These are phyloP conservation scores for Pegoplata infirma DNA, from an alignment of 2,888 invertebrate species.

Conservation along the genomic window DNA sequence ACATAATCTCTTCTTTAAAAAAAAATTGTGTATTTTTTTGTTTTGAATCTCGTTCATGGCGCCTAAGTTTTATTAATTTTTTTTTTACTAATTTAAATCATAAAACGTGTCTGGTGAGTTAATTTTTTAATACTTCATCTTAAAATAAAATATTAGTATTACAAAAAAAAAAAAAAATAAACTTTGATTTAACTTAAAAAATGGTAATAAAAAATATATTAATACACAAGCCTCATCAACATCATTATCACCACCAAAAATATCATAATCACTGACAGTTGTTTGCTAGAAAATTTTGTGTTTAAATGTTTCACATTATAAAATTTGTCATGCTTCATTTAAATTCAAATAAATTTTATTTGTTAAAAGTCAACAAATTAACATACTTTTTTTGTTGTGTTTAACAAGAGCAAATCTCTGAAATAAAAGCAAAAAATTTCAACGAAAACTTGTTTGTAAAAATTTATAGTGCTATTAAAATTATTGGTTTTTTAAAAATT, in stretches of 20 bases:
- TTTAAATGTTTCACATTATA: slow-evolving; percentile 45
- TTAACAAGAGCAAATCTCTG: background rate
- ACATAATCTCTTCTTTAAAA: slow-evolving; percentile 20
- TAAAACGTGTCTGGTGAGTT: slow-evolving; percentile 43
- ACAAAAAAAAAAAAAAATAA: slow-evolving; percentile 9
- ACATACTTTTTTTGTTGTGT: background rate
- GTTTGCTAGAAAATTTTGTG: background rate
- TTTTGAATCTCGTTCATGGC: slow-evolving; percentile 43
- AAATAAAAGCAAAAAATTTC: background rate
- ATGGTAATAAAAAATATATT: slow-evolving; percentile 2
- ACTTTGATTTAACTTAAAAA: slow-evolving; percentile 7
- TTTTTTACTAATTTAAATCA: background rate
- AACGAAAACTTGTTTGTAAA: background rate
- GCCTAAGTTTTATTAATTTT: slow-evolving; percentile 43
- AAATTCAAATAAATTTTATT: slow-evolving; percentile 43
- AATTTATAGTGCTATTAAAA: background rate
- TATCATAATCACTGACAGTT: background rate
- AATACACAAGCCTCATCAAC: background rate
- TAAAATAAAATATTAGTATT: too few relatives aligned
- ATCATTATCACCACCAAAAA: background rate
- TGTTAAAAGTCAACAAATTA: background rate
- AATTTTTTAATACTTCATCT: slow-evolving; percentile 7
- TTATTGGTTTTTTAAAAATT: background rate
- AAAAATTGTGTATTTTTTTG: slow-evolving; percentile 13
- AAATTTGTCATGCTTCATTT: slow-evolving; percentile 52